Conservation (phyloP, 2,888 invertebrate species). For the Eurytoma californica region DNA sequence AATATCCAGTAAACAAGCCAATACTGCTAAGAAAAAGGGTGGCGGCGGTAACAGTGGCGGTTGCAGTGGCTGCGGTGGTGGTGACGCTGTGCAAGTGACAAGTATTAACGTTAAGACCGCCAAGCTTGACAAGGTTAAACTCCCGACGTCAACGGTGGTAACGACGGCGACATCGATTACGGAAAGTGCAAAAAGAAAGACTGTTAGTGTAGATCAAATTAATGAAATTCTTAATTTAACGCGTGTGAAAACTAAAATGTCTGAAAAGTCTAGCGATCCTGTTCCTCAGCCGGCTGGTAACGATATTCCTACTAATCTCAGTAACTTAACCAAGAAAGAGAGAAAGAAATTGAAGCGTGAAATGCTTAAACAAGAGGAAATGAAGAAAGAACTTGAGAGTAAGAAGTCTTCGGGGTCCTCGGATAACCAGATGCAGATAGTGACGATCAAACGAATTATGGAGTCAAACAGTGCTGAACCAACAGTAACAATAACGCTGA, state of each 20-base stretch:
- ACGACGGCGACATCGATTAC: neutral
- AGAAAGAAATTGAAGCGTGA: constrained; percentile 70
- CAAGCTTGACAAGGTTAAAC: constrained; percentile 33
- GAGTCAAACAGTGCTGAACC: constrained; percentile 82
- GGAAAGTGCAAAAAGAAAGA: constrained; percentile 55
- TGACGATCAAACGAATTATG: constrained; percentile 84
- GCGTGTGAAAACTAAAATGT: constrained; percentile 56
- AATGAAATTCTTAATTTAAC: constrained; percentile 50
- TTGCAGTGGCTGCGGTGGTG: neutral
- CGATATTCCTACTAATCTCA: constrained; percentile 32
- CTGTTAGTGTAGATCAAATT: constrained; percentile 56
- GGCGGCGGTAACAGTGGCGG: too few species aligned
- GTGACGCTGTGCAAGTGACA: constrained; percentile 50
- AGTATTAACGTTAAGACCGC: constrained; percentile 58
- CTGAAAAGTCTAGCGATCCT: constrained; percentile 46
- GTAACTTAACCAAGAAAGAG: constrained; percentile 73
- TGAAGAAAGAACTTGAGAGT: constrained; percentile 67
- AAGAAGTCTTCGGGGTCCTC: constrained; percentile 58
- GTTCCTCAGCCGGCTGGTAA: constrained; percentile 11
- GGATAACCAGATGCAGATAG: constrained; percentile 73
- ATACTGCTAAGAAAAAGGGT: constrained; percentile 51
- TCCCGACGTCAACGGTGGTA: neutral
- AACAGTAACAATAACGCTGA: constrained; percentile 86
- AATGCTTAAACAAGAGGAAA: constrained; percentile 71
- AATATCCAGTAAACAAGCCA: constrained; percentile 48